Evolutionary conservation across 2,113 vertebrate genomes (phyloP).

Genomic region (Neotragus moschatus): DNA sequence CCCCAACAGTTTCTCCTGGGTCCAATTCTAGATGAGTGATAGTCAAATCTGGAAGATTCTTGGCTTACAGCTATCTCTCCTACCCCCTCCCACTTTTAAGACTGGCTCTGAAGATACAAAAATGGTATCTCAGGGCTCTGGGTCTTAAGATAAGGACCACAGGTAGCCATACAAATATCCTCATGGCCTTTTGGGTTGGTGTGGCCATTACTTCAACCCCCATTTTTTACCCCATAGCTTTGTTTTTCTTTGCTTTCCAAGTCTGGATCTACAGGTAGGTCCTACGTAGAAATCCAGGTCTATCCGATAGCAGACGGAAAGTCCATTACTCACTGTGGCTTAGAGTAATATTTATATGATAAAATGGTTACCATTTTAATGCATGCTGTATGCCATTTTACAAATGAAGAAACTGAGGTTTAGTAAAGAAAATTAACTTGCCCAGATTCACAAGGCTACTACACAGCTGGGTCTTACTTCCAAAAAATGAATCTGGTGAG

Average conservation of each 20-base stretch:
- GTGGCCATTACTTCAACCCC: neutral
- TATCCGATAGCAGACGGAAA: neutral
- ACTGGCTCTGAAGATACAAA: neutral
- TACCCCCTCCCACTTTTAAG: neutral
- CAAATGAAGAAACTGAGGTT: neutral
- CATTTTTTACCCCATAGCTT: neutral
- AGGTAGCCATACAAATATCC: neutral
- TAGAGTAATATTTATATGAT: conserved; percentile 11
- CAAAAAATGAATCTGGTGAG: neutral
- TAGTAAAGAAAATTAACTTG: neutral
- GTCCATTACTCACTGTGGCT: neutral
- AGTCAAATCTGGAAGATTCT: neutral
- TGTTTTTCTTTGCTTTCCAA: neutral
- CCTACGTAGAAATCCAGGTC: neutral
- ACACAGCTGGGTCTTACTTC: neutral
- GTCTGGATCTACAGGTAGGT: neutral
- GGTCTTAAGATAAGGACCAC: neutral
- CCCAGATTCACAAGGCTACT: neutral
- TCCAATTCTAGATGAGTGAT: conserved; percentile 2
- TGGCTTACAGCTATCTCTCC: neutral
- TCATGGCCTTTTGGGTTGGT: neutral
- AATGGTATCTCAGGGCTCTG: neutral
- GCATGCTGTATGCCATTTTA: neutral
- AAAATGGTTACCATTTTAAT: neutral
- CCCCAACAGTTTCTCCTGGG: neutral